phyloP scores from a whole-genome alignment of 53 echinoderm and acorn worm species.

The Mesocentrotus franciscanus region DNA sequence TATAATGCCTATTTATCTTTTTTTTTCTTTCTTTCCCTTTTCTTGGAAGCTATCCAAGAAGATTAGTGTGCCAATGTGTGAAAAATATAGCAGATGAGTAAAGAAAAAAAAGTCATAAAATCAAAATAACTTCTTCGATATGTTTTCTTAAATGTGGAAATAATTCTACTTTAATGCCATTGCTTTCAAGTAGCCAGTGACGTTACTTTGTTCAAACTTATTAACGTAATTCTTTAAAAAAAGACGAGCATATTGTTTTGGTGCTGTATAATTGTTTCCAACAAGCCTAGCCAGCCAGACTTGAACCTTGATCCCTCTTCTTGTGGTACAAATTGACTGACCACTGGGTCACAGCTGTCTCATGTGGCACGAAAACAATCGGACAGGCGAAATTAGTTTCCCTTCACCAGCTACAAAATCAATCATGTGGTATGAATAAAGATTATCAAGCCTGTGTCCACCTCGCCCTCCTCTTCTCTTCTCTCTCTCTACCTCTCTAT shows the following conservation, averaged over 20 bases:
- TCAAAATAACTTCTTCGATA: background rate
- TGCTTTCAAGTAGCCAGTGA: background rate
- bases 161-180: background rate
- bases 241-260: background rate
- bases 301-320: background rate
- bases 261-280: background rate
- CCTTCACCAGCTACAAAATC: conserved; percentile 14
- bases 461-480: background rate
- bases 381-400: conserved; percentile 9
- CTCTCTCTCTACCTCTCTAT: background rate
- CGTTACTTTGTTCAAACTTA: background rate
- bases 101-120: background rate
- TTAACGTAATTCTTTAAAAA: background rate
- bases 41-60: background rate
- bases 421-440: conserved; percentile 8
- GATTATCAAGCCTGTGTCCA: background rate
- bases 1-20: background rate
- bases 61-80: background rate
- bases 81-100: background rate
- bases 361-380: background rate
- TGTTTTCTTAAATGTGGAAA: background rate
- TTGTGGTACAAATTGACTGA: conserved; percentile 20
- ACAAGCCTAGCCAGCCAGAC: background rate
- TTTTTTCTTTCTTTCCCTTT: background rate
- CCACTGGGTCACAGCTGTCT: conserved; percentile 29